Evolutionary conservation across 1,140 invertebrate species (phyloP).

Genomic region (Polypedilum pembai): DNA sequence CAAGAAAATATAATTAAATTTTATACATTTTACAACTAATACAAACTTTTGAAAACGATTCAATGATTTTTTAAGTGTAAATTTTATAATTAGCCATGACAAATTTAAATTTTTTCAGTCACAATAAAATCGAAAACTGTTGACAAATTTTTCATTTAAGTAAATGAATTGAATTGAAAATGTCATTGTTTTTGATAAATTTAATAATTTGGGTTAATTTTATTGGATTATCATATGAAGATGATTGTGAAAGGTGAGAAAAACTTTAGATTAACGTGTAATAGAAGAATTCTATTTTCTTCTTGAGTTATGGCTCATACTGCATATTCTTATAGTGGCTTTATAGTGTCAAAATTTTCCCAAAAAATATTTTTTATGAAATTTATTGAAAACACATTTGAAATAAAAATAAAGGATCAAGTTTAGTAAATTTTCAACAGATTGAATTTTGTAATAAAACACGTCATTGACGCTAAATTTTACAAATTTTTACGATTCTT

Average conservation of each 20-base stretch:
- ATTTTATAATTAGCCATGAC: neutral
- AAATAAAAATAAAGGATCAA: too few species aligned
- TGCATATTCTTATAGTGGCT: too few species aligned
- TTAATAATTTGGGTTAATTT: neutral
- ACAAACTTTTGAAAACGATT: neutral
- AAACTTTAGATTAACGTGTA: too few species aligned
- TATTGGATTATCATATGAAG: neutral
- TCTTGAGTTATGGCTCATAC: too few species aligned
- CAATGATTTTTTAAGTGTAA: neutral
- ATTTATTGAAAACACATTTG: too few species aligned
- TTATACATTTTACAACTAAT: neutral
- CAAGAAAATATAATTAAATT: slow-evolving; percentile 35
- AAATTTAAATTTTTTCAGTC: neutral
- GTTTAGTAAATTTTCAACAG: too few species aligned
- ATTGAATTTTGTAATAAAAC: too few species aligned
- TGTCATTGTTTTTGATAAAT: neutral
- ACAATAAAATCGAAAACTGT: neutral
- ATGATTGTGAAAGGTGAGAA: neutral
- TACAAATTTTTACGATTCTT: too few species aligned
- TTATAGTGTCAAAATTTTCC: too few species aligned
- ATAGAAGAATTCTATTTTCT: too few species aligned
- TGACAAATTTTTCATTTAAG: neutral
- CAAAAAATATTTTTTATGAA: too few species aligned
- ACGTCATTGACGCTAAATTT: too few species aligned
- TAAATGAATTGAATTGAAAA: neutral